Conservation (phyloP, 2,888 invertebrate genomes). For the Phymatocera aterrima region DNA sequence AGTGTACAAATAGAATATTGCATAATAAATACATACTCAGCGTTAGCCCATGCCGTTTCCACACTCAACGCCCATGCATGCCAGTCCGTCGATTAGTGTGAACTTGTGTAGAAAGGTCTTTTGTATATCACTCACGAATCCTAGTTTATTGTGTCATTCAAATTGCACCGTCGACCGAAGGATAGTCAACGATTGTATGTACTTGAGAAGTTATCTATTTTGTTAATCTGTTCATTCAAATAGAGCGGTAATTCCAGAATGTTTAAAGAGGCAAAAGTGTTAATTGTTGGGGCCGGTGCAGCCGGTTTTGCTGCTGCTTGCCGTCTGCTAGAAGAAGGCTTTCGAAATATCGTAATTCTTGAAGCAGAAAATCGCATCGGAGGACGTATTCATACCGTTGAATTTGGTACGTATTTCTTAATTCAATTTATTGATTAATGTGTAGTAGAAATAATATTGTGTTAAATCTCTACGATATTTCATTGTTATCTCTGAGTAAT, state of each 20-base stretch:
- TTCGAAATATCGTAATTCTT: conserved; percentile 76
- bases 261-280: conserved; percentile 60
- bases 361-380: conserved; percentile 82
- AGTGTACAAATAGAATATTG: too few relatives aligned
- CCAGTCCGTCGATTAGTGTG: too few relatives aligned
- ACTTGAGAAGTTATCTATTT: not conserved
- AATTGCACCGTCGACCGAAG: too few relatives aligned
- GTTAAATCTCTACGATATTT: not conserved
- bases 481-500: too few relatives aligned
- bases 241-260: not conserved
- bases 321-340: conserved; percentile 71
- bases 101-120: too few relatives aligned
- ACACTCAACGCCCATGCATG: too few relatives aligned
- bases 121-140: too few relatives aligned
- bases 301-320: conserved; percentile 73
- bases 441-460: not conserved
- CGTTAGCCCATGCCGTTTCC: too few relatives aligned
- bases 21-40: too few relatives aligned
- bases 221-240: not conserved
- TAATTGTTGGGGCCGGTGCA: conserved; percentile 72
- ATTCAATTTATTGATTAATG: not conserved
- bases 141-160: too few relatives aligned
- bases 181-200: too few relatives aligned
- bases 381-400: conserved; percentile 78
- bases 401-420: conserved; percentile 67